Percentiles rank a stretch among this genome's conserved stretches.
Evolutionary conservation across 2,113 vertebrate species (phyloP).

Genomic region (Trichechus manatus): DNA sequence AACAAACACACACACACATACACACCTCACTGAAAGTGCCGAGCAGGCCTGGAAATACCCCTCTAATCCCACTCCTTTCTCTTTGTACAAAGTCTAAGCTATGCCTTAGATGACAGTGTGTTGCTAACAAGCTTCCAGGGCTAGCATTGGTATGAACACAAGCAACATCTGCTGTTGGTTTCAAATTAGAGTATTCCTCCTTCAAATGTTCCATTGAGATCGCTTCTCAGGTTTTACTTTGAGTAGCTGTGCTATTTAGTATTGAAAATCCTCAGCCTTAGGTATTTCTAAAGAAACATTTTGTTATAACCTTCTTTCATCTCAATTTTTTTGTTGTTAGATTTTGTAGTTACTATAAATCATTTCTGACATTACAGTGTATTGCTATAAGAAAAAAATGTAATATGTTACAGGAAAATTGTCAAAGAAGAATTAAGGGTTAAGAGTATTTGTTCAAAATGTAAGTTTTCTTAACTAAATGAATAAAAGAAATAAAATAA

Average conservation of each 20-base stretch:
- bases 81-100: background rate
- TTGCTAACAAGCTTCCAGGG: background rate
- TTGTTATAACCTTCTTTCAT: constrained; percentile 69
- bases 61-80: background rate
- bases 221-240: constrained; percentile 48
- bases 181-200: constrained; percentile 48
- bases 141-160: background rate
- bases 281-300: constrained; percentile 78
- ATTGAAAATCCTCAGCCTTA: constrained; percentile 70
- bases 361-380: constrained; percentile 73
- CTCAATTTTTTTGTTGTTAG: constrained; percentile 16
- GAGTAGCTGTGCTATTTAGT: constrained; percentile 54
- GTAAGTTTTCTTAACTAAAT: constrained; percentile 72
- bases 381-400: constrained; percentile 64
- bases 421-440: constrained; percentile 77
- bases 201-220: background rate
- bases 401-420: constrained; percentile 64
- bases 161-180: background rate
- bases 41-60: background rate
- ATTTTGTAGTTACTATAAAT: constrained; percentile 65
- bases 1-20: background rate
- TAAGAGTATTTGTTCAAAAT: constrained; percentile 76
- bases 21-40: fast-evolving
- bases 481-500: constrained; percentile 75
- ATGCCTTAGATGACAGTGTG: background rate